Base-by-base conservation (phyloP, 1,140 invertebrate genomes). In the Eufriesea mexicana region DNA sequence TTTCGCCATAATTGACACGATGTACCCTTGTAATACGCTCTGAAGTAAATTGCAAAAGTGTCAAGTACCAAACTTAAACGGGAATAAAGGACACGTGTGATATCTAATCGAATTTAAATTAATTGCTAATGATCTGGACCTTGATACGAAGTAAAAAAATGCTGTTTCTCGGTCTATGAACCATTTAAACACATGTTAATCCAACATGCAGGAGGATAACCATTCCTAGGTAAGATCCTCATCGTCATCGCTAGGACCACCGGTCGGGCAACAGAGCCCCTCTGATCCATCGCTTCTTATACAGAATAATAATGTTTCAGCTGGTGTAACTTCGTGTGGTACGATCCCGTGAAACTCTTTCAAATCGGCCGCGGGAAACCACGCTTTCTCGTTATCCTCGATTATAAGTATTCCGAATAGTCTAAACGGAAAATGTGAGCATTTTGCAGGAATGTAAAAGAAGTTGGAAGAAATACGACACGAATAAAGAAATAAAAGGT, bases 351-450 rank as follows among this genome's bases (percentile, higher is more conserved):
- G 97, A 91, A 98, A 98, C 90, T 98, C 98, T 87, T 97, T 96
- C 0, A 99, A 94, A 86, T 99, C 98, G 23, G 97, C 96, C 0
- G 96, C 96, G 0, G 98, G 98, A 91, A 98, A 99, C 98, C 98
- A 98, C 18, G 98, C 97, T 81, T 98, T 97, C 91, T 98, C 97
- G 74, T 98, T 97, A 88, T 98, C 97, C n/a, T 98, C 97, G 61
- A 98, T 96, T 55, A 98, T 96, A 16, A 96, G 95, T 83, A 97
- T 95, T 62, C 97, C 97, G 83, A 97, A 96, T 51, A 96, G 95
- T 94, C 97, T 97, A 90, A 25, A 79, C 78, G 14, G n/a, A 5
- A 0, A 47, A 45, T 35, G 1, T 4, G 35, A 35, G 35, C 35
- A 35, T n/a, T n/a, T n/a, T n/a, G n/a, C n/a, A n/a, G n/a, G n/a